Percentiles rank a stretch among this genome's conserved stretches.
phyloP scores from a whole-genome alignment of 2,113 vertebrate genomes.

The Abramis brama region DNA sequence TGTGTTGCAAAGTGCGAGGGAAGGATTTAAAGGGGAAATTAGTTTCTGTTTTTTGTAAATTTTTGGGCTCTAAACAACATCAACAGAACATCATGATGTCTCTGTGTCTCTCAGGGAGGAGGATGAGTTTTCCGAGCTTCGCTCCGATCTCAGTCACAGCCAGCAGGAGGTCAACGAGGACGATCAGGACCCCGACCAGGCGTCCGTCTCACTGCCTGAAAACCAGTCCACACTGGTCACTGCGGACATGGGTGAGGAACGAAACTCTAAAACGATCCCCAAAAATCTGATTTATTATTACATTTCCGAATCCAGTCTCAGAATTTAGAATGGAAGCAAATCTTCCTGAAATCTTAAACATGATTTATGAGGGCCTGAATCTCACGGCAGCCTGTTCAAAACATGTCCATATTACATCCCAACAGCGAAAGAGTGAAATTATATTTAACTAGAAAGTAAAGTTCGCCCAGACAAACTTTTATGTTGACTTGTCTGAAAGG shows the following conservation, averaged over 20 bases:
- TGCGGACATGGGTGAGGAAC: conserved; percentile 79
- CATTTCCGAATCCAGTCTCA: neutral
- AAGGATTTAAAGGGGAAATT: neutral
- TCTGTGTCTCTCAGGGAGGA: conserved; percentile 78
- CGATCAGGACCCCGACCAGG: conserved; percentile 78
- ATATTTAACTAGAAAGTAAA: no score
- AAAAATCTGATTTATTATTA: neutral
- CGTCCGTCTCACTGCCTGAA: conserved; percentile 81
- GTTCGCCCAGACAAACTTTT: no score
- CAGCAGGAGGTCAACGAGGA: conserved; percentile 85
- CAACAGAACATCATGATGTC: neutral
- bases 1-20: no score
- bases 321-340: no score
- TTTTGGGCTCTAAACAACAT: no score
- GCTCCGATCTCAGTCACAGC: conserved; percentile 86
- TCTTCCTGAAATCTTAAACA: no score
- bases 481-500: no score
- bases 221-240: conserved; percentile 87
- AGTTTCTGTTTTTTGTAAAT: neutral
- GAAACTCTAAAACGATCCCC: neutral
- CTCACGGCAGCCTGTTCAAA: no score
- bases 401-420: no score
- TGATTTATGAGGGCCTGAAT: no score
- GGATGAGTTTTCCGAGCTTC: conserved; percentile 85
- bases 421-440: no score